A percentile compares a stretch with the other conserved stretches of the same genome.
These are phyloP conservation scores for Aptenodytes patagonicus DNA, from an alignment of 2,113 vertebrate genomes.

Conservation along the genomic window DNA sequence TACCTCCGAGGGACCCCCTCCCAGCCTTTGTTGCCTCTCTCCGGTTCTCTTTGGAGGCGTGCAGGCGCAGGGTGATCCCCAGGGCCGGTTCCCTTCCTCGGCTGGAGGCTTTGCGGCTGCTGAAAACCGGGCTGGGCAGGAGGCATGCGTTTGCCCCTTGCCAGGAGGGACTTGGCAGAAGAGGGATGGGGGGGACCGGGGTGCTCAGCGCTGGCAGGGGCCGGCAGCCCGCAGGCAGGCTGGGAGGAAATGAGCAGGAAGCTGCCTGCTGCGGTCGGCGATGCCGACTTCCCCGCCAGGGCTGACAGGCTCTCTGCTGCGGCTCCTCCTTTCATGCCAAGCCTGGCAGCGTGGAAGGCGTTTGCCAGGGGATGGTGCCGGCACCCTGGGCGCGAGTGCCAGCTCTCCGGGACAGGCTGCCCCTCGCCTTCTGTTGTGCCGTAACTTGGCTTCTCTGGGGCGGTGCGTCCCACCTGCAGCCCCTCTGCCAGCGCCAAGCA, in stretches of 20 bases:
- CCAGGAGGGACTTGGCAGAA: not conserved
- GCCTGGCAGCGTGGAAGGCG: not conserved
- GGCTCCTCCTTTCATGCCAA: not conserved
- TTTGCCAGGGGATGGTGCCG: not conserved
- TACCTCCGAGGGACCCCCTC: not conserved
- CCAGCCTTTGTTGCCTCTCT: fast-evolving
- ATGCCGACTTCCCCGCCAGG: not conserved
- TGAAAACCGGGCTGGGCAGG: not conserved
- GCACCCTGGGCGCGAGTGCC: not conserved
- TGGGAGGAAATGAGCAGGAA: slow-evolving; percentile 16
- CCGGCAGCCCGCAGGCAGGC: not conserved
- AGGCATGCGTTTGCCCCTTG: not conserved
- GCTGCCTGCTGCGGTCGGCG: not conserved
- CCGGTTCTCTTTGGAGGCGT: not conserved
- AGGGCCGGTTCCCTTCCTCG: not conserved
- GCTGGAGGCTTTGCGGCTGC: fast-evolving
- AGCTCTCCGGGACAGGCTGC: not conserved
- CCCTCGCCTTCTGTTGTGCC: not conserved
- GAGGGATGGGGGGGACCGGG: not conserved
- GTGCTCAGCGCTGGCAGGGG: not conserved
- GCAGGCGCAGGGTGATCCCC: not conserved
- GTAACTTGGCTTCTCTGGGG: not conserved
- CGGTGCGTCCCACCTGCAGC: not conserved
- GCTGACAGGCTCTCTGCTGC: not conserved
- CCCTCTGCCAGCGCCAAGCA: not conserved